Evolutionary conservation across 2,797 vertebrate genomes (phyloP).

Genomic region (Pipistrellus nathusii): DNA sequence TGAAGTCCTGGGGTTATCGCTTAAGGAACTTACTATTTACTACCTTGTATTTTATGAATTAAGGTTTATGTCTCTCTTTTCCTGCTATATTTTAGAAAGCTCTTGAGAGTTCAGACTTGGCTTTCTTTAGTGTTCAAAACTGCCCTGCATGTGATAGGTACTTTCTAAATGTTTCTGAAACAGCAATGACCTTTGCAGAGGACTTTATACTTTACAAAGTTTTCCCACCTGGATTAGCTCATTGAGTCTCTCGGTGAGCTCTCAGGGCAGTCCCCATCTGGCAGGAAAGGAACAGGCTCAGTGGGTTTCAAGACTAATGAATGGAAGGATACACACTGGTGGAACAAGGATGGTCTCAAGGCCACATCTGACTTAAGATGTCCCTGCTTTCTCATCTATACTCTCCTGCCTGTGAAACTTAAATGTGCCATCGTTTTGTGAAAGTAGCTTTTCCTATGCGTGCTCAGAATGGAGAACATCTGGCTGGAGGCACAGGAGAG

Average conservation of each 20-base stretch:
- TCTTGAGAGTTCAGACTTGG: not conserved
- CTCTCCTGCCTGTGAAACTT: not conserved
- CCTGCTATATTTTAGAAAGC: not conserved
- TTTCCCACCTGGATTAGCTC: not conserved
- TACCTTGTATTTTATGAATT: not conserved
- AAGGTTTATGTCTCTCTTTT: not conserved
- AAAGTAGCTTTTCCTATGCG: not conserved
- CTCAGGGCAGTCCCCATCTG: not conserved
- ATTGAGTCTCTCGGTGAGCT: not conserved
- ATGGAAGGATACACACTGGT: not conserved
- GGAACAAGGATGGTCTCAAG: not conserved
- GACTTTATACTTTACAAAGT: not conserved
- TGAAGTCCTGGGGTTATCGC: not conserved
- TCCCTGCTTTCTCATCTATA: not conserved
- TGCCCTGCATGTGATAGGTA: not conserved
- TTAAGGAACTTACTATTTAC: not conserved
- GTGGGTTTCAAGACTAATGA: not conserved
- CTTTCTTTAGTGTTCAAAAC: conserved; percentile 11
- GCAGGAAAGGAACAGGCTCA: not conserved
- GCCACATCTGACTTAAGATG: not conserved
- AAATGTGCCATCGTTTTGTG: not conserved
- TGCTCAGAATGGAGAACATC: not conserved
- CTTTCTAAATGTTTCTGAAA: conserved; percentile 14
- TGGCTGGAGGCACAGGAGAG: not conserved
- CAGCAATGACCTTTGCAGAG: conserved; percentile 20